A percentile compares a stretch with the other conserved stretches of the same genome.
Evolutionary conservation across 2,113 vertebrate genomes (phyloP).

Genomic region (Argyrosomus japonicus): DNA sequence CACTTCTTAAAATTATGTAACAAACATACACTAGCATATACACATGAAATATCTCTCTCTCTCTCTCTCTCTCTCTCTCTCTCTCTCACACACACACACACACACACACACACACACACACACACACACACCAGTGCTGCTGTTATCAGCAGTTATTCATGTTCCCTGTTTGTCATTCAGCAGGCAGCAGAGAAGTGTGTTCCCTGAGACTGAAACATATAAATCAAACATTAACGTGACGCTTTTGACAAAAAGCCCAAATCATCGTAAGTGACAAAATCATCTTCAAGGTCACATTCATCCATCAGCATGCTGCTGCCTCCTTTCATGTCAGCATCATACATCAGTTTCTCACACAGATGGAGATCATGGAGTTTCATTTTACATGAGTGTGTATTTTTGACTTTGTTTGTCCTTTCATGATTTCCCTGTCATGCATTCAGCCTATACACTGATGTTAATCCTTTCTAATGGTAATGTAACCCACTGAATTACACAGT

Average conservation of each 20-base stretch:
- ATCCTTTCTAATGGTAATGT: not conserved
- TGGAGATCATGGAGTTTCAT: not conserved
- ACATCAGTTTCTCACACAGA: not conserved
- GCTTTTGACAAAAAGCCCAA: not conserved
- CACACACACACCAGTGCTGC: too few species aligned
- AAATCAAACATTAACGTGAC: not conserved
- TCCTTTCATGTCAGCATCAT: not conserved
- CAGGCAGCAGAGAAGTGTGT: not conserved
- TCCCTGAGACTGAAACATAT: not conserved
- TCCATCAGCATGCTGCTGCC: conserved; percentile 18
- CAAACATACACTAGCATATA: too few species aligned
- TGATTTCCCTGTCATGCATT: not conserved
- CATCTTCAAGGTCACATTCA: conserved; percentile 4
- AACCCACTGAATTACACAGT: not conserved
- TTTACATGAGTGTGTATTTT: too few species aligned
- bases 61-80: too few species aligned
- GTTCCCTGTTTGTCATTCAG: not conserved
- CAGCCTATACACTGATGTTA: not conserved
- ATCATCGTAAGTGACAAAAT: conserved; percentile 10
- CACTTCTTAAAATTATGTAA: not conserved
- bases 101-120: too few species aligned
- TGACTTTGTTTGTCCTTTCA: not conserved
- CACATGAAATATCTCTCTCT: too few species aligned
- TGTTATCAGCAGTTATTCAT: not conserved
- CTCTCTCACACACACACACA: too few species aligned